These are phyloP conservation scores for Porites lutea DNA, from an alignment of 64 coral and sea anemone genomes.

Conservation along the genomic window DNA sequence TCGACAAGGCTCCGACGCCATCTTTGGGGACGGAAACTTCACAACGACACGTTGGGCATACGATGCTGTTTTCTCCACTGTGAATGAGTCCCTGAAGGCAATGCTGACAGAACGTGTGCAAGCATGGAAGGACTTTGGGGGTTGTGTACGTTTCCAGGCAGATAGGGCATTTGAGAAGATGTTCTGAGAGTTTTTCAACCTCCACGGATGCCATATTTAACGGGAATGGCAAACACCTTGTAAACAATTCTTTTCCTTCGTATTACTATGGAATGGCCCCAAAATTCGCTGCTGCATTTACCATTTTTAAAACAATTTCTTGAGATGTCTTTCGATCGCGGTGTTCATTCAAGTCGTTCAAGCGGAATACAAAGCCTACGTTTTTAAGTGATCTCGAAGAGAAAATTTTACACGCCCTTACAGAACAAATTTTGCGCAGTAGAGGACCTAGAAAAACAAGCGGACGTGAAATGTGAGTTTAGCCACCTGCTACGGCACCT, in stretches of 20 bases:
- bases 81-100: slow-evolving; percentile 78
- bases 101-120: slow-evolving; percentile 95
- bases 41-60: slow-evolving; percentile 92
- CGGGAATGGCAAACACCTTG: neutral
- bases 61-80: slow-evolving; percentile 79
- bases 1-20: slow-evolving; percentile 85
- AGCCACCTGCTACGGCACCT: slow-evolving; percentile 40
- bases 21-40: slow-evolving; percentile 80
- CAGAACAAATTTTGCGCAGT: slow-evolving; percentile 8
- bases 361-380: neutral
- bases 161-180: slow-evolving; percentile 92
- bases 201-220: slow-evolving; percentile 86
- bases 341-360: neutral
- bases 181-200: slow-evolving; percentile 93
- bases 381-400: neutral
- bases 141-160: slow-evolving; percentile 94
- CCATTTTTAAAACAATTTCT: neutral
- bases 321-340: neutral
- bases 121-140: slow-evolving; percentile 92
- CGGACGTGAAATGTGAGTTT: neutral
- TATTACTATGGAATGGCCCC: neutral
- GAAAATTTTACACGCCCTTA: slow-evolving; percentile 21
- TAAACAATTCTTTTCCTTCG: neutral
- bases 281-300: neutral
- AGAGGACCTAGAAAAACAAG: neutral